Evolutionary conservation across 2,113 vertebrate species (phyloP).

Genomic region (Montifringilla adamsi): DNA sequence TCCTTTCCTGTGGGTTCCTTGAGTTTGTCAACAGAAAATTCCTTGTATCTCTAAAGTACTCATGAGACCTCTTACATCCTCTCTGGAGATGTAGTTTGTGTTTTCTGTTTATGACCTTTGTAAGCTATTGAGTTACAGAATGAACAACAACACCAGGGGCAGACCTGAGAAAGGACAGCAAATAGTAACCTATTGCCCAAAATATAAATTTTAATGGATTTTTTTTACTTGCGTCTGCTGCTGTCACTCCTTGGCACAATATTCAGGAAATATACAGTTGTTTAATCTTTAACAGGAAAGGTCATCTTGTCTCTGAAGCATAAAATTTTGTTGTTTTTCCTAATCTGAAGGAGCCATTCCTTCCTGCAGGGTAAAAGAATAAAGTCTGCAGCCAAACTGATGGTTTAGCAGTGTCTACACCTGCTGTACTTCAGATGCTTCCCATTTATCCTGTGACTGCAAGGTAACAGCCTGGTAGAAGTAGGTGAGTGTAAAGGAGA

Average conservation of each 20-base stretch:
- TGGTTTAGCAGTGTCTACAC: background rate
- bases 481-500: background rate
- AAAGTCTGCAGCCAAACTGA: background rate
- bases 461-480: background rate
- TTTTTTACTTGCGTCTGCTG: background rate
- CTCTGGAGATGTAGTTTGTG: background rate
- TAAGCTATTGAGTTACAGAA: background rate
- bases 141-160: background rate
- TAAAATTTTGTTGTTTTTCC: background rate
- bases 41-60: background rate
- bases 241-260: background rate
- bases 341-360: background rate
- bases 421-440: background rate
- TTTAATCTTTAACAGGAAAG: background rate
- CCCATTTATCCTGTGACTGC: background rate
- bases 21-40: background rate
- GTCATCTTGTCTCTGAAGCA: background rate
- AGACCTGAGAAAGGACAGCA: background rate
- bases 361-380: background rate
- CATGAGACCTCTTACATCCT: background rate
- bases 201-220: background rate
- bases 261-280: background rate
- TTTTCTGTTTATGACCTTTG: background rate
- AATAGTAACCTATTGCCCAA: background rate
- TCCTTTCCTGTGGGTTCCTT: background rate